Percentiles rank a stretch among this genome's conserved stretches.
Conservation (phyloP, 2,888 invertebrate species). For the Dryomyza anilis region DNA sequence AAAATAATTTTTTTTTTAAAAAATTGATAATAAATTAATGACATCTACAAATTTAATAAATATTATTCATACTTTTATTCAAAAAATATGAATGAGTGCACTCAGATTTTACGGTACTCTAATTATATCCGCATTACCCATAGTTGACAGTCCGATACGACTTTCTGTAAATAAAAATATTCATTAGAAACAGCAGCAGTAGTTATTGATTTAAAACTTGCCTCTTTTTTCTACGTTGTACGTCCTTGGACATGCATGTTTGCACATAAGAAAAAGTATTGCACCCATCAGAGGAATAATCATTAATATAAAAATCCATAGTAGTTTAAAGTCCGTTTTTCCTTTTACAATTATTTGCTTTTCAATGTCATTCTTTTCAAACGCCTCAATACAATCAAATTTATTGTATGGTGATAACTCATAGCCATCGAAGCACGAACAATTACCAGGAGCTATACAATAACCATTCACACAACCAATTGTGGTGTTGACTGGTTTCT, state of each 20-base stretch:
- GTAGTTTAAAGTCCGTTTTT: slow-evolving; percentile 21
- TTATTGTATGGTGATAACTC: slow-evolving; percentile 9
- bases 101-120: slow-evolving; percentile 32
- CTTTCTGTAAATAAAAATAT: slow-evolving; percentile 34
- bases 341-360: background rate
- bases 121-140: slow-evolving; percentile 39
- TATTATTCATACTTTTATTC: no score
- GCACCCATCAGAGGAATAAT: slow-evolving; percentile 31
- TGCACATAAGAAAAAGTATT: slow-evolving; percentile 34
- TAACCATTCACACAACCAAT: slow-evolving; percentile 44
- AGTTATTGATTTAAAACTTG: slow-evolving; percentile 18
- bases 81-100: no score
- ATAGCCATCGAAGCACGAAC: slow-evolving; percentile 36
- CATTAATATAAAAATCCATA: slow-evolving; percentile 34
- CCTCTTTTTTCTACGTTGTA: slow-evolving; percentile 40
- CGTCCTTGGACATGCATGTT: slow-evolving; percentile 26
- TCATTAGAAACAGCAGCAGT: background rate
- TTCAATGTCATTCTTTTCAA: background rate
- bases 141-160: slow-evolving; percentile 31
- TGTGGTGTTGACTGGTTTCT: background rate
- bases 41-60: background rate
- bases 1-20: background rate
- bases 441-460: slow-evolving; percentile 48
- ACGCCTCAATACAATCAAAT: slow-evolving; percentile 18
- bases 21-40: no score